Percentiles rank a stretch among this genome's conserved stretches.
These are phyloP conservation scores for Sinodicranocentrus sp. DNA, from an alignment of 2,888 invertebrate species.

Conservation along the genomic window DNA sequence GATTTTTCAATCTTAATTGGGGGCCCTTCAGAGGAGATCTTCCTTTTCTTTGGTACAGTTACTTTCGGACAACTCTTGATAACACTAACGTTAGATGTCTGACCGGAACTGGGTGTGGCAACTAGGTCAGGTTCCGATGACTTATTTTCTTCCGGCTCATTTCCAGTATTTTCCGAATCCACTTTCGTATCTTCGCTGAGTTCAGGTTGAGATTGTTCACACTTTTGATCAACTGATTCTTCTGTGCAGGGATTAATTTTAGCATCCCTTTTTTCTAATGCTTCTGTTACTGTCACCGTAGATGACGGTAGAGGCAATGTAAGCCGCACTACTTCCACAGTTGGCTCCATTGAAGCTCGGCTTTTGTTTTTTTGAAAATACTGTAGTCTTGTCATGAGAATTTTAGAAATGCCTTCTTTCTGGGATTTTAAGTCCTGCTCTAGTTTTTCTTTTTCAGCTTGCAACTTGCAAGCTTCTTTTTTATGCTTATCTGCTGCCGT, in stretches of 20 bases:
- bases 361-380: not conserved
- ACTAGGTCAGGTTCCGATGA: too few species aligned
- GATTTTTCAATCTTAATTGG: too few species aligned
- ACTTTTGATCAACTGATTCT: not conserved
- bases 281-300: not conserved
- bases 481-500: not conserved
- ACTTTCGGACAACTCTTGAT: too few species aligned
- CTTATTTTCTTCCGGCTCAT: too few species aligned
- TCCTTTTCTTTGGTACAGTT: too few species aligned
- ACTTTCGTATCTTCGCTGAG: too few species aligned
- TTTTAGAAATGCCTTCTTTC: not conserved
- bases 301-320: not conserved
- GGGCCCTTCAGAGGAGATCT: too few species aligned
- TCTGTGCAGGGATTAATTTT: not conserved
- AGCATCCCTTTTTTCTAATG: not conserved
- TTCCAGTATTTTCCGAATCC: too few species aligned
- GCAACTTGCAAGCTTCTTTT: not conserved
- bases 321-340: not conserved
- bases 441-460: not conserved
- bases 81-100: too few species aligned
- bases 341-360: too few species aligned
- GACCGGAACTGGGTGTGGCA: too few species aligned
- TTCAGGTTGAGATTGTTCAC: too few species aligned
- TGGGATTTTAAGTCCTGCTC: not conserved
- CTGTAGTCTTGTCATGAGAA: not conserved